Conservation (phyloP, 2,888 invertebrate species). For the Stenodera caucasica region DNA sequence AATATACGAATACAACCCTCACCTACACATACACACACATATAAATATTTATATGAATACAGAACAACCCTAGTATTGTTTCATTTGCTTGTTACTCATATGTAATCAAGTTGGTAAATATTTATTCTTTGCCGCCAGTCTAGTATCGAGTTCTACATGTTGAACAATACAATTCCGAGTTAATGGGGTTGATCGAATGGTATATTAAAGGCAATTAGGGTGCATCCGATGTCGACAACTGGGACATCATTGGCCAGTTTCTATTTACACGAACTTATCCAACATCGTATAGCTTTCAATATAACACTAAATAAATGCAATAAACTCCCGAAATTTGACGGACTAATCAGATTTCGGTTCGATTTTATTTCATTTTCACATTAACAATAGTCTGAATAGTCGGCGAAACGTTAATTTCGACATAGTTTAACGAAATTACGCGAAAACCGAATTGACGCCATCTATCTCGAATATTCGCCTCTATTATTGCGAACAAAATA, state of each 20-base stretch:
- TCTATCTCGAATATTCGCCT: background rate
- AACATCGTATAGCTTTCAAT: too few species aligned
- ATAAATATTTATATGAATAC: too few species aligned
- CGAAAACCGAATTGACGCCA: background rate
- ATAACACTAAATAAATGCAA: too few species aligned
- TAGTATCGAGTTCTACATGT: background rate
- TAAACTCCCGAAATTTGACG: too few species aligned
- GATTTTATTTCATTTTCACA: background rate
- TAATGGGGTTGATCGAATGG: background rate
- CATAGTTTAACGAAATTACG: background rate
- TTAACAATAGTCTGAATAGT: too few species aligned
- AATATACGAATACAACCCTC: background rate
- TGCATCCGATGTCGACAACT: background rate
- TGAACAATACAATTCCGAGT: conserved; percentile 8
- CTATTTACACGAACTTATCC: background rate
- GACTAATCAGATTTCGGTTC: too few species aligned
- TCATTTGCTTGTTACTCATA: conserved; percentile 8
- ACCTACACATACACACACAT: background rate
- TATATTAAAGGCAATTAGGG: conserved; percentile 6
- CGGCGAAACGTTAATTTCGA: background rate
- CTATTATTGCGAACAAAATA: background rate
- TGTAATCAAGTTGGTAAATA: conserved; percentile 17
- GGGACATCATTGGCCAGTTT: background rate
- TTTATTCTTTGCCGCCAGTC: conserved; percentile 17
- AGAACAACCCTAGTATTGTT: background rate